Base-by-base conservation (phyloP, 1,140 invertebrate species). In the Drosophila mojavensis region DNA sequence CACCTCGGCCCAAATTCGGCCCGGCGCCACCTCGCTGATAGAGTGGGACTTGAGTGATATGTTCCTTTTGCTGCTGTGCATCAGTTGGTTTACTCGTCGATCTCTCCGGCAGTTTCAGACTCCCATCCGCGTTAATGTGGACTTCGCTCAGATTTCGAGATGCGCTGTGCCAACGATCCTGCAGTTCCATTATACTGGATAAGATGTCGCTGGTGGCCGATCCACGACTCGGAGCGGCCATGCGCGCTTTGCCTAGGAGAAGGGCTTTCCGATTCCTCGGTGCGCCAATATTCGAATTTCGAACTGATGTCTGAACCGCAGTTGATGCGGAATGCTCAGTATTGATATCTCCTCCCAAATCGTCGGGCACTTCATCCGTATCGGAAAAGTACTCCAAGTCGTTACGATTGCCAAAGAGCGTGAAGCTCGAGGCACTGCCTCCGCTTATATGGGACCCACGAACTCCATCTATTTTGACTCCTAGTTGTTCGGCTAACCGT, bases 161-260 rank as follows among this genome's bases (percentile, higher is more conserved):
- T 0, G 91, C 90, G 33, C 94, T 95, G 81, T 96, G 95, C 86
- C 97, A 94, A n/a, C 95, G 92, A 64, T 95, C 94, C 92, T 97
- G 97, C 68, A 94, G 94, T 56, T 94, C 94, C 76, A 98, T 93
- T 67, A 98, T 97, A 70, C 93, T 95, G 9, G 94, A 95, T 1
- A 98, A 89, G 1, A 98, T 78, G 92, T 97, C 95, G 13, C 86
- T 67, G 7, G 60, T 50, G 6, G 80, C 39, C 7, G 71, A 56
- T 5, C 24, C 63, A 1, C 59, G 62, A 7, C 55, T 33, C 2
- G 67, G 30, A 7, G 68, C 47, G 6, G 67, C 66, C 47, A 63
- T 74, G 20, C 84, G 69, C 5, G 88, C 51, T 11, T 90, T 86
- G 7, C 83, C 81, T 10, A 76, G 41, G 0, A 91, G 65, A 17